Evolutionary conservation across 2,113 vertebrate genomes (phyloP).

Genomic region (Nothoprocta pentlandii): DNA sequence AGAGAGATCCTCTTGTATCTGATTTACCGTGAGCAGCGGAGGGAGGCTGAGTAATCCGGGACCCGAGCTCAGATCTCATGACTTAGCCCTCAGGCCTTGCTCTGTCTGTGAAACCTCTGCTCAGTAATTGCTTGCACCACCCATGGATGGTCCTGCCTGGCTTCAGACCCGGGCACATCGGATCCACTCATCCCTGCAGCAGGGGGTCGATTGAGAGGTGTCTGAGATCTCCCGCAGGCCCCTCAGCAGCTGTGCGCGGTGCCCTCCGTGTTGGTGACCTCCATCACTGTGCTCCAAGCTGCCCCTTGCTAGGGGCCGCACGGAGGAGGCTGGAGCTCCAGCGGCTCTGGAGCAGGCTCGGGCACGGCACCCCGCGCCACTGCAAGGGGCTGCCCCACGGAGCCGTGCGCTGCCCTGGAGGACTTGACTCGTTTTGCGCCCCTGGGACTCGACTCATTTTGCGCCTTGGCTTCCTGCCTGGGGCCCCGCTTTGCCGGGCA

Average conservation of each 20-base stretch:
- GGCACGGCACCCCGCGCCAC: background rate
- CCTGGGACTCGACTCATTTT: background rate
- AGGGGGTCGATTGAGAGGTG: background rate
- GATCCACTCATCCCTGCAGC: fast-evolving
- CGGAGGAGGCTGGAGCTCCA: background rate
- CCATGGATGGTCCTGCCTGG: background rate
- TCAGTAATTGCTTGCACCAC: background rate
- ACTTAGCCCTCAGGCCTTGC: background rate
- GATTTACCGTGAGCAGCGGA: background rate
- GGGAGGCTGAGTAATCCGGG: background rate
- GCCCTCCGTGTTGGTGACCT: background rate
- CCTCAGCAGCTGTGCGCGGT: background rate
- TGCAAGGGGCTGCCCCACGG: background rate
- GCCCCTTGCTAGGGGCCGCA: background rate
- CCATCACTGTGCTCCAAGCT: background rate
- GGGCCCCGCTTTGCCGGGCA: background rate
- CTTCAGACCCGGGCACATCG: background rate
- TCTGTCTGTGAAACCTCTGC: background rate
- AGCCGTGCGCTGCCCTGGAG: background rate
- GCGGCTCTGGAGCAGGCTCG: background rate
- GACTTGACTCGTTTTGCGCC: background rate
- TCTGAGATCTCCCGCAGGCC: background rate
- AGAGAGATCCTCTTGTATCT: background rate
- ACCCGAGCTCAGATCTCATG: fast-evolving
- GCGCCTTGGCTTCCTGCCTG: background rate